A percentile compares a stretch with the other conserved stretches of the same genome.
Evolutionary conservation across 2,888 invertebrate genomes (phyloP).

Genomic region (Lithophane semibrunnea): DNA sequence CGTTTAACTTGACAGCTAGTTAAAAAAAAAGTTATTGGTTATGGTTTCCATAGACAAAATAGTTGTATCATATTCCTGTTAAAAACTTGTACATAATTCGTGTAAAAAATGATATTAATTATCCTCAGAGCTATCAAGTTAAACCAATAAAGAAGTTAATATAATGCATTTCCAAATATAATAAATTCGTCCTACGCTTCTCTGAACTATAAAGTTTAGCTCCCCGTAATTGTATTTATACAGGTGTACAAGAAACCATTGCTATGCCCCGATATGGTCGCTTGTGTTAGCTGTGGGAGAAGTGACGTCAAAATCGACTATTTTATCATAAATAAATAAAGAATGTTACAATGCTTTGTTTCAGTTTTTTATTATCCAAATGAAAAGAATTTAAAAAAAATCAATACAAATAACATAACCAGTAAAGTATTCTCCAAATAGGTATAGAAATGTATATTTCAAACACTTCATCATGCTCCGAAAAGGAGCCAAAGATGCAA

Average conservation of each 20-base stretch:
- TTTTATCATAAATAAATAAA: not conserved
- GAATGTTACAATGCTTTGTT: not conserved
- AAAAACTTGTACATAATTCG: slow-evolving; percentile 22
- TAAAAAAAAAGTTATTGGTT: slow-evolving; percentile 1
- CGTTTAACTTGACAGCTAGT: slow-evolving; percentile 50
- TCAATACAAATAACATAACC: not conserved
- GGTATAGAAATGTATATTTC: not conserved
- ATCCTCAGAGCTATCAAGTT: slow-evolving; percentile 50
- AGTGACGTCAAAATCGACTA: slow-evolving; percentile 6
- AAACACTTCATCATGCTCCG: not conserved
- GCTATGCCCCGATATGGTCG: slow-evolving; percentile 38
- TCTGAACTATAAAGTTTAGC: slow-evolving; percentile 54
- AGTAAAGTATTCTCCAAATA: not conserved
- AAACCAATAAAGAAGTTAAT: slow-evolving; percentile 26
- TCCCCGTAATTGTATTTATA: slow-evolving; percentile 64
- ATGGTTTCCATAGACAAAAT: slow-evolving; percentile 11
- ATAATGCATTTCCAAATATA: slow-evolving; percentile 58
- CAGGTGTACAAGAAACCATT: slow-evolving; percentile 65
- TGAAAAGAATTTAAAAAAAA: not conserved
- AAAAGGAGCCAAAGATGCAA: not conserved
- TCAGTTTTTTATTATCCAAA: not conserved
- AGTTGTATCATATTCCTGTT: not conserved
- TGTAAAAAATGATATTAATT: not conserved
- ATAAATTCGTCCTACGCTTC: slow-evolving; percentile 51
- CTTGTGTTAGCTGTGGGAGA: slow-evolving; percentile 43